Percentiles rank a stretch among this genome's conserved stretches.
Evolutionary conservation across 2,888 invertebrate species (phyloP).

Genomic region (Mactromeris polynyma): DNA sequence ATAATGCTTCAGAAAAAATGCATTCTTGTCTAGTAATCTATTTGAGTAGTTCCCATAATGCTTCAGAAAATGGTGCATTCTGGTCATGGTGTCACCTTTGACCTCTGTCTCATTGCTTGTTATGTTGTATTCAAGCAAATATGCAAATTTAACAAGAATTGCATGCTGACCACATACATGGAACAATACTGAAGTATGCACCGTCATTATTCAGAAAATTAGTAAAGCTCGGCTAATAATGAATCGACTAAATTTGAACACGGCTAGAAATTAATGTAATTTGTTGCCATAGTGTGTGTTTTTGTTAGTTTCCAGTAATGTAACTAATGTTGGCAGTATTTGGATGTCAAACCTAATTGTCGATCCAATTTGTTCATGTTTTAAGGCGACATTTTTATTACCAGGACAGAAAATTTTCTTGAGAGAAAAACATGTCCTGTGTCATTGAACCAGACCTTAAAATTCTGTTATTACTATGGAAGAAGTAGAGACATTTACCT

Average conservation of each 20-base stretch:
- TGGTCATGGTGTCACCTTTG: constrained; percentile 6
- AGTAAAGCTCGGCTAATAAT: constrained; percentile 30
- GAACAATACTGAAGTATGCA: background rate
- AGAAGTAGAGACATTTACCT: background rate
- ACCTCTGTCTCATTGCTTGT: background rate
- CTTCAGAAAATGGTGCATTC: constrained; percentile 1
- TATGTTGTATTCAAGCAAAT: background rate
- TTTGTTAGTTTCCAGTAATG: constrained; percentile 5
- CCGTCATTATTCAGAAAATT: constrained; percentile 34
- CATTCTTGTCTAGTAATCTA: constrained; percentile 1
- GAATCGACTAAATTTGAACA: constrained; percentile 42
- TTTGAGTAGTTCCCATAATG: background rate
- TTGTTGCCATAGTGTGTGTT: constrained; percentile 11
- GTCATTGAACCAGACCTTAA: background rate
- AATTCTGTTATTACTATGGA: background rate
- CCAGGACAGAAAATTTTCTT: background rate
- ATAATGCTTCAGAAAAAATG: background rate
- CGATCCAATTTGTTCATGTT: constrained; percentile 1
- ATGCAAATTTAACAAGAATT: background rate
- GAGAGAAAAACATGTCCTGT: background rate
- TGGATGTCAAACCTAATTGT: background rate
- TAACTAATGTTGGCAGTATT: background rate
- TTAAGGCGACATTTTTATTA: constrained; percentile 2
- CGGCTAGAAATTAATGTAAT: constrained; percentile 24
- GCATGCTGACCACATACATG: constrained; percentile 22